Percentiles rank a stretch among this genome's conserved stretches.
Evolutionary conservation across 1,140 invertebrate species (phyloP).

Genomic region (Tetragonula clypearis): DNA sequence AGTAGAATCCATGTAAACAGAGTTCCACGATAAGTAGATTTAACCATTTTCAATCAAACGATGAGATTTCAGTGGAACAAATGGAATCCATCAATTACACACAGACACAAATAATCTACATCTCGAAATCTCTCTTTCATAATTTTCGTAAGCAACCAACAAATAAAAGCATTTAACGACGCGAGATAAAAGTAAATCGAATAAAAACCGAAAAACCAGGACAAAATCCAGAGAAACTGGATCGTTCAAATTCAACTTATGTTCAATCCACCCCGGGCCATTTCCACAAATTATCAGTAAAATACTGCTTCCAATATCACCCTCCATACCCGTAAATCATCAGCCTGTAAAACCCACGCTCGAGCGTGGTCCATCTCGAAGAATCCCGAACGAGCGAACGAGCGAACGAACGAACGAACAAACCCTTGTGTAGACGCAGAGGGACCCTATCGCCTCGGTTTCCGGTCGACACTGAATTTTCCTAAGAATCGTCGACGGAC

Average conservation of each 20-base stretch:
- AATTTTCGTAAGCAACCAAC: too few relatives aligned
- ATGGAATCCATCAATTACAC: background rate
- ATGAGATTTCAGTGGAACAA: background rate
- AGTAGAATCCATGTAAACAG: background rate
- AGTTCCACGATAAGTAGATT: background rate
- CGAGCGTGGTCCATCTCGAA: background rate
- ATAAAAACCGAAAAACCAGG: background rate
- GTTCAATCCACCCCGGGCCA: background rate
- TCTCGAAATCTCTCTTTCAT: too few relatives aligned
- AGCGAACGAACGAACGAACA: background rate
- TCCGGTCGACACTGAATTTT: conserved; percentile 29
- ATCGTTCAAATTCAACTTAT: background rate
- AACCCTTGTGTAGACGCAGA: background rate
- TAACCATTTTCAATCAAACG: background rate
- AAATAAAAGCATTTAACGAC: background rate
- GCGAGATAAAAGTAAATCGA: too few relatives aligned
- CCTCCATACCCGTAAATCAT: background rate
- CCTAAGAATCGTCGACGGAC: conserved; percentile 44
- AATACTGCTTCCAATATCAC: background rate
- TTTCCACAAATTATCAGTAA: background rate
- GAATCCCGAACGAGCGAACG: background rate
- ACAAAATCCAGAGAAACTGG: background rate
- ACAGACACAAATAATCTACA: background rate
- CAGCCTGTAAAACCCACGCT: background rate
- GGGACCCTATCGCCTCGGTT: conserved; percentile 18